These are phyloP conservation scores for Leucoraja ocellata DNA, from an alignment of 2,797 vertebrate species.

Conservation along the genomic window DNA sequence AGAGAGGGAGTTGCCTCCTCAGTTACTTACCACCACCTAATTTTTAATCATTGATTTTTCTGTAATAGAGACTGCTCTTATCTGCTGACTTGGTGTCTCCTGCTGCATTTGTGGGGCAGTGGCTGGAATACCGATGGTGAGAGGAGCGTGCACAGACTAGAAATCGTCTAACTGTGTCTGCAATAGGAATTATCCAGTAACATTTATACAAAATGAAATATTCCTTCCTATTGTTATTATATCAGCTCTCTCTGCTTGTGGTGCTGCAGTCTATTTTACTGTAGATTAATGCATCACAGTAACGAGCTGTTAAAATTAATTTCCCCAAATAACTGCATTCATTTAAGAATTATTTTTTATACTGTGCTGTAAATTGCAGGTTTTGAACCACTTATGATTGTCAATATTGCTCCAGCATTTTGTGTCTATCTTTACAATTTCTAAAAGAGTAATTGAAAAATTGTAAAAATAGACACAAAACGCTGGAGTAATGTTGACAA, in stretches of 20 bases:
- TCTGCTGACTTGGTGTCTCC: slow-evolving; percentile 37
- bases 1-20: neutral
- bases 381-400: slow-evolving; percentile 13
- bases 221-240: neutral
- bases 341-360: neutral
- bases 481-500: no score
- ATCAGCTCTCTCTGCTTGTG: neutral
- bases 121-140: slow-evolving; percentile 34
- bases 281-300: neutral
- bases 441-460: no score
- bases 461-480: no score
- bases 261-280: neutral
- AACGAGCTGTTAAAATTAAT: neutral
- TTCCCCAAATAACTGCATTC: slow-evolving; percentile 6
- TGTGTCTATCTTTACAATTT: no score
- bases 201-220: slow-evolving; percentile 14
- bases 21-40: slow-evolving; percentile 35
- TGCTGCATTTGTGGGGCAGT: slow-evolving; percentile 20
- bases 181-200: slow-evolving; percentile 5
- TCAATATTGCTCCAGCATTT: neutral
- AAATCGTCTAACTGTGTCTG: neutral
- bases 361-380: neutral
- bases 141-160: slow-evolving; percentile 25
- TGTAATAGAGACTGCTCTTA: slow-evolving; percentile 35
- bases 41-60: slow-evolving; percentile 39